These are phyloP conservation scores for Temnothorax longispinosus DNA, from an alignment of 1,140 invertebrate species.

Conservation along the genomic window DNA sequence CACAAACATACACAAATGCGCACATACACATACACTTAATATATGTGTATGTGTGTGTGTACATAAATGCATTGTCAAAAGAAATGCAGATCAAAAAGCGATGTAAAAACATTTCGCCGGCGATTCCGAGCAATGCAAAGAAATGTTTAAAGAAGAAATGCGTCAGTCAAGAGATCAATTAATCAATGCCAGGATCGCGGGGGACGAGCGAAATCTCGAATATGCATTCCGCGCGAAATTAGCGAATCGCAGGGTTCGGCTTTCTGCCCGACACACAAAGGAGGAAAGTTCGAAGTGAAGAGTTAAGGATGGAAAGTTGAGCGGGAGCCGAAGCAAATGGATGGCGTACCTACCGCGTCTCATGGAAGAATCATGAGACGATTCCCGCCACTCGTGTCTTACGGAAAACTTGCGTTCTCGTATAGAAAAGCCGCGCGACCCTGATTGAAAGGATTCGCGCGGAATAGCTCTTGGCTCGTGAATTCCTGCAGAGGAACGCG, in stretches of 20 bases:
- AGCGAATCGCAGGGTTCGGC: constrained; percentile 19
- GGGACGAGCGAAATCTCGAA: constrained; percentile 33
- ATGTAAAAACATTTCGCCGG: not conserved
- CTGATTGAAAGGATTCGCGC: constrained; percentile 34
- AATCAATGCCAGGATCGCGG: constrained; percentile 8
- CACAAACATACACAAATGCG: not conserved
- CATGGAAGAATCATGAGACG: constrained; percentile 57
- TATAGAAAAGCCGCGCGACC: constrained; percentile 45
- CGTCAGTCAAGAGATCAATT: constrained; percentile 11
- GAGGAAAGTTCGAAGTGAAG: constrained; percentile 46
- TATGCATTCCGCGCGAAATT: constrained; percentile 48
- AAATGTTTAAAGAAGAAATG: not conserved
- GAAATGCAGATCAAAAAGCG: not conserved
- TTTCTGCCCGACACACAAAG: not conserved
- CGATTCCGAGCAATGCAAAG: not conserved
- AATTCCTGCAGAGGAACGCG: not conserved
- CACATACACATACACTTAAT: too few relatives aligned
- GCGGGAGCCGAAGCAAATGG: constrained; percentile 43
- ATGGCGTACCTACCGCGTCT: constrained; percentile 26
- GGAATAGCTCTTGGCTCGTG: not conserved
- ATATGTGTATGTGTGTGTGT: too few relatives aligned
- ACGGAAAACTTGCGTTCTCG: constrained; percentile 42
- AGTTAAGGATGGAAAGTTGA: constrained; percentile 54
- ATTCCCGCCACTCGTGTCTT: constrained; percentile 32
- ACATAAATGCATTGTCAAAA: not conserved